These are phyloP conservation scores for Agraylea sexmaculata DNA, from an alignment of 1,140 invertebrate genomes.

Conservation along the genomic window DNA sequence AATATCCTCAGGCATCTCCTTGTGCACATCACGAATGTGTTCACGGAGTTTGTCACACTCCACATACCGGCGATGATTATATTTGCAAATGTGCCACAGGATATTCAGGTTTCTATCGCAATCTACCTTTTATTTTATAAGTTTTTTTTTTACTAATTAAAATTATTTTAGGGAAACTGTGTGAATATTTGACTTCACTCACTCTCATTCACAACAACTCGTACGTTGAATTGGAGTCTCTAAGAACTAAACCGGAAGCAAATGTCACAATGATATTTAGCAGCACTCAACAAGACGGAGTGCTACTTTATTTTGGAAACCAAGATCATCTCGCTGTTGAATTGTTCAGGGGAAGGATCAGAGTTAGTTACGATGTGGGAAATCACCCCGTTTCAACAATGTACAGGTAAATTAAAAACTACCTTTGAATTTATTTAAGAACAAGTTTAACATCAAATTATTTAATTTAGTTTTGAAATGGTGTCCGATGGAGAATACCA, in stretches of 20 bases:
- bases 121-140: conserved; percentile 5
- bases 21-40: conserved; percentile 96
- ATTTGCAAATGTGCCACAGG: conserved; percentile 94
- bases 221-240: conserved; percentile 83
- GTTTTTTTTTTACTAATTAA: conserved; percentile 5
- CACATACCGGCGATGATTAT: conserved; percentile 56
- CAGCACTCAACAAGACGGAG: conserved; percentile 80
- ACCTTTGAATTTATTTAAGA: not conserved
- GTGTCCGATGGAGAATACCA: conserved; percentile 81
- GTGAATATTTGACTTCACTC: conserved; percentile 89
- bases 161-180: conserved; percentile 64
- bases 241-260: conserved; percentile 75
- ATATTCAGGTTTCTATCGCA: conserved; percentile 60
- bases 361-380: conserved; percentile 92
- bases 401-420: conserved; percentile 60
- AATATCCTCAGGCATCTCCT: conserved; percentile 55
- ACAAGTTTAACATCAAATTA: not conserved
- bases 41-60: conserved; percentile 92
- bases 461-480: conserved; percentile 63
- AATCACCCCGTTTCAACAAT: conserved; percentile 96
- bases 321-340: conserved; percentile 90
- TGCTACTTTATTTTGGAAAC: conserved; percentile 81
- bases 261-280: conserved; percentile 92
- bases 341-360: conserved; percentile 83
- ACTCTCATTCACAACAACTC: conserved; percentile 89